Conservation (phyloP, 2,888 invertebrate species). For the Epirrhoe alternata region DNA sequence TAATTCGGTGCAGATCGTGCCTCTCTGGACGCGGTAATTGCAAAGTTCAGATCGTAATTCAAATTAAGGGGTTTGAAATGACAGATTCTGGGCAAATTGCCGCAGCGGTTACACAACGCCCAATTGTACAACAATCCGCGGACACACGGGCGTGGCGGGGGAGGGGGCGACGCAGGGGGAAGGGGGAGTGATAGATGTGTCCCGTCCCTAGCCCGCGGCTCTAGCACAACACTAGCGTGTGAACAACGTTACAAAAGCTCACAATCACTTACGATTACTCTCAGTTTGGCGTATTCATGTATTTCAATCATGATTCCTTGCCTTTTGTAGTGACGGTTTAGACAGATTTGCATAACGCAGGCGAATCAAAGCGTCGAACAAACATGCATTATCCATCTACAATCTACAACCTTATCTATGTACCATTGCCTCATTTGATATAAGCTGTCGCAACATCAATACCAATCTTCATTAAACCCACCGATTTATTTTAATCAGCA, state of each 20-base stretch:
- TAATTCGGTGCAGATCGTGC: slow-evolving; percentile 27
- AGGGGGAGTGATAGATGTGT: slow-evolving; percentile 37
- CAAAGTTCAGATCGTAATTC: slow-evolving; percentile 32
- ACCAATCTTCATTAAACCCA: slow-evolving; percentile 46
- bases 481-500: slow-evolving; percentile 36
- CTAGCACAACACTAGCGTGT: slow-evolving; percentile 50
- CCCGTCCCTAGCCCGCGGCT: slow-evolving; percentile 40
- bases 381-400: slow-evolving; percentile 8
- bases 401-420: slow-evolving; percentile 14
- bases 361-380: slow-evolving; percentile 27
- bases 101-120: slow-evolving; percentile 35
- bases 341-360: slow-evolving; percentile 48
- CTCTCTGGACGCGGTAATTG: slow-evolving; percentile 23
- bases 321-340: slow-evolving; percentile 41
- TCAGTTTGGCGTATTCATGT: slow-evolving; percentile 56
- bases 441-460: slow-evolving; percentile 26
- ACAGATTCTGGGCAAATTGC: slow-evolving; percentile 39
- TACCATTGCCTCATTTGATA: slow-evolving; percentile 6
- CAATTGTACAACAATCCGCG: slow-evolving; percentile 22
- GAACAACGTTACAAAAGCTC: slow-evolving; percentile 50
- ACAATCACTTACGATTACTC: slow-evolving; percentile 57
- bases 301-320: slow-evolving; percentile 54
- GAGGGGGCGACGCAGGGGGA: slow-evolving; percentile 23
- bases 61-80: slow-evolving; percentile 36
- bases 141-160: slow-evolving; percentile 13